Evolutionary conservation across 2,888 invertebrate genomes (phyloP).

Genomic region (Halictus quadricinctus): DNA sequence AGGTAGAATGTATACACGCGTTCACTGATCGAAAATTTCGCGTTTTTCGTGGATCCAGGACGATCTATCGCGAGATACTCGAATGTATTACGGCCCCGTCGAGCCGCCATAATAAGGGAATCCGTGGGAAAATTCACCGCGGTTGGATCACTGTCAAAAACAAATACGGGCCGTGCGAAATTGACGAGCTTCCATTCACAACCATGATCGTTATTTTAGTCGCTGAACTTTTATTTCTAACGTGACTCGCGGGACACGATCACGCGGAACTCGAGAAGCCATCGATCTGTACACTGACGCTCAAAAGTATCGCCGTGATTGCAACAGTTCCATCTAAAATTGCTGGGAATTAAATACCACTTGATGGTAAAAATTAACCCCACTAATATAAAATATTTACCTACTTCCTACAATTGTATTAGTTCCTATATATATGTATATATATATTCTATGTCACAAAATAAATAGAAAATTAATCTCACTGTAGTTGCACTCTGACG

Average conservation of each 20-base stretch:
- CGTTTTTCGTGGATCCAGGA: conserved; percentile 44
- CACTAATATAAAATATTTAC: neutral
- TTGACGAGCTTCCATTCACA: conserved; percentile 19
- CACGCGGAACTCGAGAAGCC: neutral
- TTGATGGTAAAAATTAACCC: neutral
- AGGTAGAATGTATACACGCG: neutral
- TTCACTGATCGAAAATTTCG: conserved; percentile 48
- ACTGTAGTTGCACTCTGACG: neutral
- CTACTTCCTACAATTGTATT: neutral
- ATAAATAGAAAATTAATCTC: neutral
- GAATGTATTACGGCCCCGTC: conserved; percentile 36
- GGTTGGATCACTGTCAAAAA: conserved; percentile 76
- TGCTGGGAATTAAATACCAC: neutral
- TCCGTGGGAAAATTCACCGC: conserved; percentile 58
- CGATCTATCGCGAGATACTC: conserved; percentile 50
- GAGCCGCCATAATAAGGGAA: conserved; percentile 57
- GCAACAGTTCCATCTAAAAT: neutral
- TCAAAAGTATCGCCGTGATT: neutral
- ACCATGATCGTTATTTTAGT: neutral
- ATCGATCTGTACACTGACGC: neutral
- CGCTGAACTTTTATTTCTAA: conserved; percentile 13
- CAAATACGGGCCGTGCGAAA: conserved; percentile 63
- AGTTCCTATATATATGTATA: neutral
- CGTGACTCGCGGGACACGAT: conserved; percentile 3
- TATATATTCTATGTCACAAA: neutral